Conservation (phyloP, 2,113 vertebrate genomes). For the Tichodroma muraria region DNA sequence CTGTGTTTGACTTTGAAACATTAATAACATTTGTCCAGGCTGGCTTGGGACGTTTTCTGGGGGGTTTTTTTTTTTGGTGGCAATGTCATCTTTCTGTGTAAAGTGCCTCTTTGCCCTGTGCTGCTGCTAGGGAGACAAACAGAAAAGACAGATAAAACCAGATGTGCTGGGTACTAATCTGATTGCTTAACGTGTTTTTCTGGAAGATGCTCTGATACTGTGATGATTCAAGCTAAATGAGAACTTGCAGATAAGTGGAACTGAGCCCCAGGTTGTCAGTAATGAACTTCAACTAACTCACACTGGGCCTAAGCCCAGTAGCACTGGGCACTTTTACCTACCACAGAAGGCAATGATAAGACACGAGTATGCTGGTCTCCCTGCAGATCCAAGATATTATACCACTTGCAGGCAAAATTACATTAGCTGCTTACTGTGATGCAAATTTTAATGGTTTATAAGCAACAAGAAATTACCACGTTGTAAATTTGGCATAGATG, state of each 20-base stretch:
- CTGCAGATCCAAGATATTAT: slow-evolving; percentile 17
- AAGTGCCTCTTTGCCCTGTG: not conserved
- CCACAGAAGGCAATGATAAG: slow-evolving; percentile 38
- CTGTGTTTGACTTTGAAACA: not conserved
- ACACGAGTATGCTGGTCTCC: not conserved
- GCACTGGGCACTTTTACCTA: slow-evolving; percentile 24
- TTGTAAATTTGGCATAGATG: slow-evolving; percentile 18
- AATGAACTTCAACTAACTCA: slow-evolving; percentile 53
- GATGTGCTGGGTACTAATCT: slow-evolving; percentile 30
- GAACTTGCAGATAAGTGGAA: slow-evolving; percentile 47
- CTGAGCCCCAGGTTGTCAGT: slow-evolving; percentile 38
- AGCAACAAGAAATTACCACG: not conserved
- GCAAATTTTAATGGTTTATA: slow-evolving; percentile 47
- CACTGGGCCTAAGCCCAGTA: slow-evolving; percentile 13
- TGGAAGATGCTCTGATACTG: slow-evolving; percentile 14
- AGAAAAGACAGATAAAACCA: slow-evolving; percentile 4
- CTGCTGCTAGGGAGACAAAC: not conserved
- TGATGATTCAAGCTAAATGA: slow-evolving; percentile 28
- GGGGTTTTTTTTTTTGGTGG: not conserved
- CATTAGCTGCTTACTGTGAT: slow-evolving; percentile 40
- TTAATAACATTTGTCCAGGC: not conserved
- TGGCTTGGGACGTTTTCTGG: not conserved
- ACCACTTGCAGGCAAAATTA: slow-evolving; percentile 49
- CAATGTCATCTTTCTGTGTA: not conserved
- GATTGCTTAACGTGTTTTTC: not conserved